Percentiles rank a stretch among this genome's conserved stretches.
These are phyloP conservation scores for Adelges cooleyi DNA, from an alignment of 1,140 invertebrate species.

Conservation along the genomic window DNA sequence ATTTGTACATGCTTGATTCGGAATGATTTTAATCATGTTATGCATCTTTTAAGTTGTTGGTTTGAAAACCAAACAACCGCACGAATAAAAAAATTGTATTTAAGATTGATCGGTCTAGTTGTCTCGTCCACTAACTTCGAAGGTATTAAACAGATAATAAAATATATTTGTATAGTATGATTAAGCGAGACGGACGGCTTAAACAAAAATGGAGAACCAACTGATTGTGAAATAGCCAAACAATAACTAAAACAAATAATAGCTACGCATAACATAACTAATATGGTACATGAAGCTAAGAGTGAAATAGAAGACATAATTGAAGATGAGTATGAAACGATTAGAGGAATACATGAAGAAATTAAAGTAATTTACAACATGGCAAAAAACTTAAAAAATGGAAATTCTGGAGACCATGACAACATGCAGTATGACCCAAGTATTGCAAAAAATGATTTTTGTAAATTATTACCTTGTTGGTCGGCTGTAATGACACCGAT, in stretches of 20 bases:
- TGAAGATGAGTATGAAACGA: not conserved
- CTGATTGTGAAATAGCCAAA: not conserved
- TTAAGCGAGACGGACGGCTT: not conserved
- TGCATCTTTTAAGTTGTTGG: not conserved
- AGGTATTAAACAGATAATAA: not conserved
- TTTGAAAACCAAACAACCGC: not conserved
- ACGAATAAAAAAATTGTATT: not conserved
- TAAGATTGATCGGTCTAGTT: not conserved
- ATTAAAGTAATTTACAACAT: not conserved
- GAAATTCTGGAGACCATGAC: not conserved
- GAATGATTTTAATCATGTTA: not conserved
- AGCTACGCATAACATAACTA: not conserved
- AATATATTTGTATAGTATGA: not conserved
- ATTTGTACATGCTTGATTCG: not conserved
- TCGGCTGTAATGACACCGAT: not conserved
- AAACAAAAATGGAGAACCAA: not conserved
- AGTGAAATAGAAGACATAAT: not conserved
- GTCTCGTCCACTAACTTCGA: not conserved
- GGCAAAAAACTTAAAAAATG: not conserved
- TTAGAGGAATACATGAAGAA: not conserved
- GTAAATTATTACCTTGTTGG: slow-evolving; percentile 7
- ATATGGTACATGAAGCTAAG: not conserved
- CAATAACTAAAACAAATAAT: not conserved
- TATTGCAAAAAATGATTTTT: not conserved
- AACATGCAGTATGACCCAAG: not conserved